Evolutionary conservation across 1,140 invertebrate species (phyloP), one percentile per base, ranked within the genome.

Genomic region (Drosophila sucinea): DNA sequence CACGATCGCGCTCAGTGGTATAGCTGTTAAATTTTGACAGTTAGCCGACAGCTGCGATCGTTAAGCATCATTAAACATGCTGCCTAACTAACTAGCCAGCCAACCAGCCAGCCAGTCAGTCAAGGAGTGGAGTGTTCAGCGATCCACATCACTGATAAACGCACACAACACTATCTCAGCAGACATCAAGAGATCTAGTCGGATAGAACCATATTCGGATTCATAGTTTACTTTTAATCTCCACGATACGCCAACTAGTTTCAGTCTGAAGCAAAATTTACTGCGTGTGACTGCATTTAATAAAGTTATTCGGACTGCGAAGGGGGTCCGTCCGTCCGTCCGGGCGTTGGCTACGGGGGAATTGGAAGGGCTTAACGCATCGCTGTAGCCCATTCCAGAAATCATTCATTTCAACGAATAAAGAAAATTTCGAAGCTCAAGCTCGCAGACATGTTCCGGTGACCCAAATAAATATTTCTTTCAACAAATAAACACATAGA

Each of bases 11-110:
- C 72, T 55, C 73, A 76, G 73, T 73, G 47, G 74, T 73, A 61
- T 72, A 73, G 76, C 76, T 78, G 76, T 78, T 78, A 78, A 78
- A 72, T 73, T 78, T 78, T 78, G 76, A 78, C 76, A 78, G 76
- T 78, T 78, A 78, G 76, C 76, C 75, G 75, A 78, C 76, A 78
- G 76, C 62, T 62, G 58, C 75, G 75, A 78, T 77, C 75, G 75
- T 78, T 78, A 78, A 71, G 75, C 75, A 72, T 78, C 76, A 78
- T 78, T 78, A 78, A 78, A 78, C 76, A 67, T 61, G 76, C 75
- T 64, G 74, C 73, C 74, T 72, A 70, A 44, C 74, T 66, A 77
- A 77, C 61, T 70, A 60, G 65, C 60, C 56, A 77, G 56, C 33
- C 57, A 65, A 11, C 54, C 55, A 41, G 35, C 23, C 30, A 41